Percentiles rank a stretch among this genome's conserved stretches.
Evolutionary conservation across 2,888 invertebrate species (phyloP).

Genomic region (Xanthorhoe designata): DNA sequence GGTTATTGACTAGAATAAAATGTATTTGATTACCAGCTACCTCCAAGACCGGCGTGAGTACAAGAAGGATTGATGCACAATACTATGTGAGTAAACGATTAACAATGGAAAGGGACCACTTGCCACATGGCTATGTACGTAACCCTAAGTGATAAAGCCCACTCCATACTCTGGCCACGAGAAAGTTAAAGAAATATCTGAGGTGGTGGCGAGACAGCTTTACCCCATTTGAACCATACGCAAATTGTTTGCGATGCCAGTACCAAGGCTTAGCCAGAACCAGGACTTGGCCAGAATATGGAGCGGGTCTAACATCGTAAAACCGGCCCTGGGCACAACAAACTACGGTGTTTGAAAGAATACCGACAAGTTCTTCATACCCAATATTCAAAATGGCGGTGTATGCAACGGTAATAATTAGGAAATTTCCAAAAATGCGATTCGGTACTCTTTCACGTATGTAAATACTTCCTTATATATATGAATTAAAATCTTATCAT

Average conservation of each 20-base stretch:
- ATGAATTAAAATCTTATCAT: not conserved
- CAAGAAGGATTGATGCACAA: not conserved
- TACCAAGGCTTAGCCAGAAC: not conserved
- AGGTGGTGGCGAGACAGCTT: too few species aligned
- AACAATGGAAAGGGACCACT: not conserved
- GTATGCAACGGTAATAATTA: not conserved
- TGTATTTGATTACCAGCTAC: slow-evolving; percentile 6
- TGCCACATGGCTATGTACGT: not conserved
- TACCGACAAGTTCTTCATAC: slow-evolving; percentile 1
- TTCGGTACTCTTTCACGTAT: not conserved
- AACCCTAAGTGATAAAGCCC: not conserved
- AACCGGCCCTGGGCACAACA: slow-evolving; percentile 10
- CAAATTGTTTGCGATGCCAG: too few species aligned
- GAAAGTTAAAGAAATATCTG: not conserved
- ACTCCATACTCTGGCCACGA: not conserved
- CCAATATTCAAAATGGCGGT: not conserved
- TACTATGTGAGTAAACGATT: not conserved
- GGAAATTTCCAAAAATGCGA: not conserved
- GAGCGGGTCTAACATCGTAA: not conserved
- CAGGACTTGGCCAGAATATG: not conserved
- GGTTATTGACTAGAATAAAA: slow-evolving; percentile 10
- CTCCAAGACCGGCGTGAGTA: slow-evolving; percentile 6
- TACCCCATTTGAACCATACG: too few species aligned
- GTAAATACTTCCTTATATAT: not conserved
- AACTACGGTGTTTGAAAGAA: slow-evolving; percentile 9